Evolutionary conservation across 2,888 invertebrate species (phyloP).

Genomic region (Plebejus melissa): DNA sequence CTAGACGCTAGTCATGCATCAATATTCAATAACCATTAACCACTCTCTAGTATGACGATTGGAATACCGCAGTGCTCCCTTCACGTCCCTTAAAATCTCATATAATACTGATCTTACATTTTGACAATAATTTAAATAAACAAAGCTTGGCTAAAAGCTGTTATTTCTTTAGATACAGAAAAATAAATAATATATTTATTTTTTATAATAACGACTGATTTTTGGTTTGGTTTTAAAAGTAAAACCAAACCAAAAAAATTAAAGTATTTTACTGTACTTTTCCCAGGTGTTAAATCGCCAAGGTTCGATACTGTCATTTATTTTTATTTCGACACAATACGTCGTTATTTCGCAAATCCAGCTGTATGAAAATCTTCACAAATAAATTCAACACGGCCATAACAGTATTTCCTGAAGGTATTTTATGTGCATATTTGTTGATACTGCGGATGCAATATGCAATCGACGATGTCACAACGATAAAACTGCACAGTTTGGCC

Average conservation of each 20-base stretch:
- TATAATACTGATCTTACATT: too few relatives aligned
- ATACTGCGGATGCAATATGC: neutral
- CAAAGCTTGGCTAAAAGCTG: too few relatives aligned
- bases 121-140: too few relatives aligned
- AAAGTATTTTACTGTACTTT: neutral
- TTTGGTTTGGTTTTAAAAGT: neutral
- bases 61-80: too few relatives aligned
- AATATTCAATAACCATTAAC: too few relatives aligned
- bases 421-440: constrained; percentile 6
- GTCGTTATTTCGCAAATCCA: neutral
- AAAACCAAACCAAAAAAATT: too few relatives aligned
- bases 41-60: too few relatives aligned
- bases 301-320: neutral
- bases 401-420: constrained; percentile 8
- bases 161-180: too few relatives aligned
- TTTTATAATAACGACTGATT: too few relatives aligned
- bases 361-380: constrained; percentile 5
- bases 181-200: too few relatives aligned
- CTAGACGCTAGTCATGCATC: too few relatives aligned
- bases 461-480: neutral
- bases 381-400: constrained; percentile 8
- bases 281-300: neutral
- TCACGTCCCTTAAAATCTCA: too few relatives aligned
- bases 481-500: neutral
- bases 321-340: constrained; percentile 11